phyloP scores from a whole-genome alignment of 2,797 vertebrate genomes.

The Anableps anableps region DNA sequence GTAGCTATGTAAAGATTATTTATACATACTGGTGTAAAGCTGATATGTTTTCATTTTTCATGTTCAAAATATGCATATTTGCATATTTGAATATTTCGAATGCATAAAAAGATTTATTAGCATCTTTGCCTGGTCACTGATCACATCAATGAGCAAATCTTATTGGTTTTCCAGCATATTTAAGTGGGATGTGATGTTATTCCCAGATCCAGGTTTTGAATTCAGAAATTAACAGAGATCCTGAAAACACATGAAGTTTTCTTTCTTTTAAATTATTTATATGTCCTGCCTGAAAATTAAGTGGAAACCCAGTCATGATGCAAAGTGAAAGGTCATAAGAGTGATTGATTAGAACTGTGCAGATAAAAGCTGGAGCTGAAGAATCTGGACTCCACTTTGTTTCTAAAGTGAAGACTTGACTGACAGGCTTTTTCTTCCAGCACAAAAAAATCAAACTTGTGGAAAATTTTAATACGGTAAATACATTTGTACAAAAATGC shows the following conservation, averaged over 20 bases:
- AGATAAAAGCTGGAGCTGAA: not conserved
- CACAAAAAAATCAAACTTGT: conserved; percentile 5
- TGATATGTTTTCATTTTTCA: not conserved
- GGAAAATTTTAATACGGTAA: conserved; percentile 15
- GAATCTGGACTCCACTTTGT: not conserved
- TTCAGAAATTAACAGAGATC: not conserved
- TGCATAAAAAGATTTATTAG: too few relatives aligned
- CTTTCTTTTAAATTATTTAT: not conserved
- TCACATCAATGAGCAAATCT: not conserved
- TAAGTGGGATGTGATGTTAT: not conserved
- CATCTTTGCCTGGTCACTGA: not conserved
- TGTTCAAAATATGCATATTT: not conserved
- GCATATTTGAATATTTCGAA: too few relatives aligned
- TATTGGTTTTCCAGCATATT: not conserved
- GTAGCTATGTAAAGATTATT: not conserved
- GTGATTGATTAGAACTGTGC: conserved; percentile 8
- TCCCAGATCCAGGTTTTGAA: not conserved
- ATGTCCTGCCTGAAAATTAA: not conserved
- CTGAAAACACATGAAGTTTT: not conserved
- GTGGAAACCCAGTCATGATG: not conserved
- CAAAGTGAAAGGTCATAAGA: conserved; percentile 10
- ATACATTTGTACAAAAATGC: conserved; percentile 19
- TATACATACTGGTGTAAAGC: not conserved
- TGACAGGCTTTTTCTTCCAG: conserved; percentile 16
- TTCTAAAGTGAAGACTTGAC: conserved; percentile 12